Percentiles rank a stretch among this genome's conserved stretches.
Evolutionary conservation across 2,888 invertebrate species (phyloP).

Genomic region (Strigamia crassipes): DNA sequence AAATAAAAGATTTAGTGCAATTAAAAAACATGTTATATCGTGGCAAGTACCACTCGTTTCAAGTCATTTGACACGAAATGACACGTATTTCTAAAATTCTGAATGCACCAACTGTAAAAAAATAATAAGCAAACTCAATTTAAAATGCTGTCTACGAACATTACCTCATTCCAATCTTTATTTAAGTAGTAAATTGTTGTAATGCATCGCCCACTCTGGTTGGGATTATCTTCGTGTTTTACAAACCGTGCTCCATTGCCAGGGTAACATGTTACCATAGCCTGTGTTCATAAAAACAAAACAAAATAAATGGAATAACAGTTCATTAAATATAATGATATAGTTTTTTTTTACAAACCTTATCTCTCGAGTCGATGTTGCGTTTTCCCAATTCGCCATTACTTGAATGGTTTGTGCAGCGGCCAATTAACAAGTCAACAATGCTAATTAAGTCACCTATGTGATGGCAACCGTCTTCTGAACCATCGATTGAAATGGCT

Average conservation of each 20-base stretch:
- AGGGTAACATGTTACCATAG: slow-evolving; percentile 98
- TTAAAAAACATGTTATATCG: no score
- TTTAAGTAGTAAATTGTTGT: slow-evolving; percentile 98
- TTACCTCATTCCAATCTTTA: slow-evolving; percentile 83
- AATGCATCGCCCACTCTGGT: slow-evolving; percentile 92
- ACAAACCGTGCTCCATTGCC: slow-evolving; percentile 93
- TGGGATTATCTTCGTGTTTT: slow-evolving; percentile 97
- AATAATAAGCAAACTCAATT: slow-evolving; percentile 11
- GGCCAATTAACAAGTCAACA: slow-evolving; percentile 71
- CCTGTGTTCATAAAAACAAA: slow-evolving; percentile 65
- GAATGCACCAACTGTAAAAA: background rate
- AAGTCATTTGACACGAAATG: no score
- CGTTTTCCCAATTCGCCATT: slow-evolving; percentile 86
- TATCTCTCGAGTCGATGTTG: slow-evolving; percentile 84
- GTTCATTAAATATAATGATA: background rate
- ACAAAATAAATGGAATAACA: background rate
- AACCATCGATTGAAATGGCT: slow-evolving; percentile 90
- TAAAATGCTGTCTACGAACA: background rate
- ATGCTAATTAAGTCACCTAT: slow-evolving; percentile 75
- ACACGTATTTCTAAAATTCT: no score
- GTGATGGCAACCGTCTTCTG: slow-evolving; percentile 75
- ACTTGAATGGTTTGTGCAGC: slow-evolving; percentile 78
- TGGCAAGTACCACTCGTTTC: no score
- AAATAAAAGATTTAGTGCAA: background rate
- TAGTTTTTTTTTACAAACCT: slow-evolving; percentile 65